Conservation (phyloP, 2,888 invertebrate species). For the Alsophila aescularia region DNA sequence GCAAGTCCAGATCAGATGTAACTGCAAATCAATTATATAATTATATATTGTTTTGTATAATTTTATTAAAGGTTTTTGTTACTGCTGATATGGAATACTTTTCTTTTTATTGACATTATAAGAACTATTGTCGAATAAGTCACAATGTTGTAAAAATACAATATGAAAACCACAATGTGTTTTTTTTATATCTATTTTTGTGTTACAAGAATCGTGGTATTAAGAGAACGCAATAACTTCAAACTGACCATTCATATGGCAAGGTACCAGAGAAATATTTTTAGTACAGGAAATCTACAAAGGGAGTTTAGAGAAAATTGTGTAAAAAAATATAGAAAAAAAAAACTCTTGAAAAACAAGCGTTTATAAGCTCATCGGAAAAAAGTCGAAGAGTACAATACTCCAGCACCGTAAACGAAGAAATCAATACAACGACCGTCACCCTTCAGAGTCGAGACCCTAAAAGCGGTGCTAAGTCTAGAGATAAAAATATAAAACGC, state of each 20-base stretch:
- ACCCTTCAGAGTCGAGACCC: slow-evolving; percentile 18
- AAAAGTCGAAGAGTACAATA: slow-evolving; percentile 32
- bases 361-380: slow-evolving; percentile 33
- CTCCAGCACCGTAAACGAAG: slow-evolving; percentile 31
- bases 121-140: slow-evolving; percentile 20
- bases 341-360: slow-evolving; percentile 18
- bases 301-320: slow-evolving; percentile 20
- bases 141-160: slow-evolving; percentile 26
- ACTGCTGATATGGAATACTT: slow-evolving; percentile 1
- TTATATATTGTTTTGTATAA: neutral
- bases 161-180: slow-evolving; percentile 14
- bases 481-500: slow-evolving; percentile 50
- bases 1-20: slow-evolving; percentile 10
- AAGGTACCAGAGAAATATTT: slow-evolving; percentile 33
- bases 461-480: slow-evolving; percentile 34
- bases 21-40: neutral
- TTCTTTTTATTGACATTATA: slow-evolving; percentile 10
- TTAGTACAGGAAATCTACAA: neutral
- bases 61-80: neutral
- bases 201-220: slow-evolving; percentile 2
- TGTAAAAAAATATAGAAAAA: slow-evolving; percentile 24
- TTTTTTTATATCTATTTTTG: slow-evolving; percentile 12
- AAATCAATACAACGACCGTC: slow-evolving; percentile 8
- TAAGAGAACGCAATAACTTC: slow-evolving; percentile 2
- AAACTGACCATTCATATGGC: slow-evolving; percentile 29